Evolutionary conservation across 2,888 invertebrate species (phyloP).

Genomic region (Orchesellides sinensis): DNA sequence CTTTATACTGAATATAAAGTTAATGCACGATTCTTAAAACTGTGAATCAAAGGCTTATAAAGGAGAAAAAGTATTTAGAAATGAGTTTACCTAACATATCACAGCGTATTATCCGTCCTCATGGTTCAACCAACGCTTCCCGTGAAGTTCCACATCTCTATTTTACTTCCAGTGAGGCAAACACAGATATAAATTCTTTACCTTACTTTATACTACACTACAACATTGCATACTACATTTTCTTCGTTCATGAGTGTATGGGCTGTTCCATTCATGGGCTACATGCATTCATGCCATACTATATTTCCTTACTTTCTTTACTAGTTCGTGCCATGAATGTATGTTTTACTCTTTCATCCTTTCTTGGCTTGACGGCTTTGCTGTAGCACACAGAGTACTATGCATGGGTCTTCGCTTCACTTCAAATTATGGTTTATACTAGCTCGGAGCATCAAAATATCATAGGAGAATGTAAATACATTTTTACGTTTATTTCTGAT

Average conservation of each 20-base stretch:
- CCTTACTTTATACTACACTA: too few species aligned
- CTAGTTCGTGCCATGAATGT: slow-evolving; percentile 28
- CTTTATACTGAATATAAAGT: neutral
- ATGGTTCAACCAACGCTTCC: neutral
- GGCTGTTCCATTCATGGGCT: too few species aligned
- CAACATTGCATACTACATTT: too few species aligned
- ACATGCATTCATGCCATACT: too few species aligned
- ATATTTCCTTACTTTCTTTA: slow-evolving; percentile 1
- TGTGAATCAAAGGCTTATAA: neutral
- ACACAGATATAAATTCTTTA: too few species aligned
- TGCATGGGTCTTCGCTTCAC: neutral
- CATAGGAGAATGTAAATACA: too few species aligned
- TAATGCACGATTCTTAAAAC: neutral
- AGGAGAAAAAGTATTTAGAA: neutral
- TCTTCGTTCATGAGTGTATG: too few species aligned
- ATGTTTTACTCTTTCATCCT: slow-evolving; percentile 18
- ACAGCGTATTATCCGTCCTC: neutral
- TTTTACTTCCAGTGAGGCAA: too few species aligned
- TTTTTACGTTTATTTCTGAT: too few species aligned
- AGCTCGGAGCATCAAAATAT: neutral
- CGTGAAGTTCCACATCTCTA: neutral
- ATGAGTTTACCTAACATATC: neutral
- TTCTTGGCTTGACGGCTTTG: neutral
- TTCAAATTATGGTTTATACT: slow-evolving; percentile 4
- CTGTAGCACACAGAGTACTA: neutral